Evolutionary conservation across 2,797 vertebrate genomes (phyloP), one percentile per base, ranked within the genome.

Genomic region (Holocentrus rufus): DNA sequence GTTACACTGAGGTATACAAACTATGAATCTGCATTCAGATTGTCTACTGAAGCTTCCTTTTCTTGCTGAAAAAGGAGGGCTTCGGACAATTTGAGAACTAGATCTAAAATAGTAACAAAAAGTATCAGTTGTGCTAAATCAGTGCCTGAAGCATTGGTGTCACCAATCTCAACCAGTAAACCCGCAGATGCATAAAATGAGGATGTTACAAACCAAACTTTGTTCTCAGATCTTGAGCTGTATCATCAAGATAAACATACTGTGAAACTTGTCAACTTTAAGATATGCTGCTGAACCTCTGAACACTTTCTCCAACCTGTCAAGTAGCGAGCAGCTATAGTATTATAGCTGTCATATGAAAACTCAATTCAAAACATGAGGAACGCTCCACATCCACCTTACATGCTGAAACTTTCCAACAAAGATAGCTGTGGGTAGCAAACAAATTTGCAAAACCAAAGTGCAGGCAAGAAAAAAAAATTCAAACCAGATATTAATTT

Each of bases 111-210:
- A 15, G 55, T 8, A 77, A 78, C 27, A 74, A 23, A 65, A 31
- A 20, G 11, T 20, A 66, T 47, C n/a, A 22, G 56, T 15, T 36
- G 56, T 36, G 52, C 52, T 54, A 36, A 59, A 20, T 59, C 56
- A 86, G 86, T 87, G 80, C 79, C 77, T 53, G 72, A 49, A 73
- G 61, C 23, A 25, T 54, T 11, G 27, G 44, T 31, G 1, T 17
- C 61, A 71, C 15, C 15, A 34, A 5, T 4, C 6, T 61, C 22
- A 60, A 61, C 47, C 31, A 27, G 44, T 70, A 65, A 61, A 77
- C 62, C 55, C 61, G 7, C 8, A 23, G 7, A 23, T 61, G 53
- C 42, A 47, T 30, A 14, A 47, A 61, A 69, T 23, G 65, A 47
- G 18, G 13, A 44, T 44, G 39, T 14, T 11, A 44, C 4, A 2